A percentile compares a stretch with the other conserved stretches of the same genome.
Conservation (phyloP, 2,888 invertebrate species). For the Hydropsyche betteni region DNA sequence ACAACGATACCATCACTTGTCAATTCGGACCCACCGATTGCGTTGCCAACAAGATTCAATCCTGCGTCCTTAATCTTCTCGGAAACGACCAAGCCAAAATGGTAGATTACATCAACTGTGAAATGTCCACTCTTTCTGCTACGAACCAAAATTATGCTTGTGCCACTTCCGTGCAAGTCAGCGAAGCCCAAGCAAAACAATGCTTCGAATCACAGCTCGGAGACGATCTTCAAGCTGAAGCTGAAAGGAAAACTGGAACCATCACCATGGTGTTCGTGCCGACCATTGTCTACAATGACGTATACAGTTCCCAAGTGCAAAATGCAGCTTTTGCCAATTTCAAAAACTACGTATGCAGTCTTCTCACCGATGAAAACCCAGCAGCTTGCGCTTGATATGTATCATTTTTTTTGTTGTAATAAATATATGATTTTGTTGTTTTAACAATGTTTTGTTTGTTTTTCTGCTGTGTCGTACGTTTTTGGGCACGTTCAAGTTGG, state of each 20-base stretch:
- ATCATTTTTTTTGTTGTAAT: neutral
- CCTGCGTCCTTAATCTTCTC: slow-evolving; percentile 58
- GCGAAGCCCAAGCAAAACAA: slow-evolving; percentile 52
- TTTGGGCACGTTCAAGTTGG: slow-evolving; percentile 28
- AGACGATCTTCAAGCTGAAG: slow-evolving; percentile 56
- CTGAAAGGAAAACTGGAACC: slow-evolving; percentile 55
- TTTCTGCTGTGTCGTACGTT: neutral
- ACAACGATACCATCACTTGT: slow-evolving; percentile 55
- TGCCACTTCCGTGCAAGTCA: slow-evolving; percentile 56
- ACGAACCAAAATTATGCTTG: slow-evolving; percentile 58
- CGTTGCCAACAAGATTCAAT: slow-evolving; percentile 61
- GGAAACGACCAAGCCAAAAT: slow-evolving; percentile 39
- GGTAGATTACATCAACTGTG: slow-evolving; percentile 59
- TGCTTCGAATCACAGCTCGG: slow-evolving; percentile 51
- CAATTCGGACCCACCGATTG: slow-evolving; percentile 59
- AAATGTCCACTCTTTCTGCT: slow-evolving; percentile 55
- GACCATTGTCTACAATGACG: slow-evolving; percentile 58
- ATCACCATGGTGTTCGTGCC: slow-evolving; percentile 59
- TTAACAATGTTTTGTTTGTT: neutral
- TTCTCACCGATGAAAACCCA: slow-evolving; percentile 38
- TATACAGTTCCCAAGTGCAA: slow-evolving; percentile 53
- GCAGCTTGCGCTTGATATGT: slow-evolving; percentile 33
- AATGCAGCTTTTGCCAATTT: slow-evolving; percentile 47
- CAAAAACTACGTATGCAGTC: slow-evolving; percentile 39
- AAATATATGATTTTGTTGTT: slow-evolving; percentile 8